Percentiles rank a stretch among this genome's conserved stretches.
Evolutionary conservation across 1,140 invertebrate genomes (phyloP).

Genomic region (Dryas iulia): DNA sequence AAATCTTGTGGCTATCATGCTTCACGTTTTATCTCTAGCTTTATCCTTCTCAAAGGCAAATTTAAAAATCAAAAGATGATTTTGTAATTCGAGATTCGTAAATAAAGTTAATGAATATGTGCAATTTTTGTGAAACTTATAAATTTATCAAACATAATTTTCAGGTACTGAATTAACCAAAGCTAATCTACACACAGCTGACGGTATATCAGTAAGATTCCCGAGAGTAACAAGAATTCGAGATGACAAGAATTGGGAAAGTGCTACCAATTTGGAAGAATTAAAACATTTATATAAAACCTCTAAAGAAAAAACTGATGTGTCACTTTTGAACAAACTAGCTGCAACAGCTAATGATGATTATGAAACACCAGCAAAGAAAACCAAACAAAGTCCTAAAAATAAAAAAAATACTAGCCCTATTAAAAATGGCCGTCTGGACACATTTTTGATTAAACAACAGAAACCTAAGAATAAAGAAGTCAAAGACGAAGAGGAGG

Average conservation of each 20-base stretch:
- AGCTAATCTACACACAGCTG: conserved; percentile 91
- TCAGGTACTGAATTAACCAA: conserved; percentile 93
- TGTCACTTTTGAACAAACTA: conserved; percentile 81
- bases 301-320: conserved; percentile 86
- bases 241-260: conserved; percentile 91
- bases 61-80: too few relatives aligned
- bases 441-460: not conserved
- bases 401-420: conserved; percentile 10
- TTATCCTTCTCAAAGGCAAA: too few relatives aligned
- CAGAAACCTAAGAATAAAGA: conserved; percentile 16
- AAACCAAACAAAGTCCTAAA: conserved; percentile 46
- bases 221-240: conserved; percentile 92
- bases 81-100: too few relatives aligned
- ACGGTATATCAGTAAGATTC: conserved; percentile 95
- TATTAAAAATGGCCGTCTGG: conserved; percentile 7
- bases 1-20: too few relatives aligned
- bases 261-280: conserved; percentile 89
- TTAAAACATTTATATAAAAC: conserved; percentile 84
- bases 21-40: too few relatives aligned
- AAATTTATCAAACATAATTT: conserved; percentile 35
- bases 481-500: conserved; percentile 30
- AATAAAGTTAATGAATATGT: too few relatives aligned
- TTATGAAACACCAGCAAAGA: conserved; percentile 52
- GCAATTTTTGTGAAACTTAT: too few relatives aligned
- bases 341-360: conserved; percentile 48